These are phyloP conservation scores for Rugalucina vietnamica DNA, from an alignment of 2,888 invertebrate genomes.

Conservation along the genomic window DNA sequence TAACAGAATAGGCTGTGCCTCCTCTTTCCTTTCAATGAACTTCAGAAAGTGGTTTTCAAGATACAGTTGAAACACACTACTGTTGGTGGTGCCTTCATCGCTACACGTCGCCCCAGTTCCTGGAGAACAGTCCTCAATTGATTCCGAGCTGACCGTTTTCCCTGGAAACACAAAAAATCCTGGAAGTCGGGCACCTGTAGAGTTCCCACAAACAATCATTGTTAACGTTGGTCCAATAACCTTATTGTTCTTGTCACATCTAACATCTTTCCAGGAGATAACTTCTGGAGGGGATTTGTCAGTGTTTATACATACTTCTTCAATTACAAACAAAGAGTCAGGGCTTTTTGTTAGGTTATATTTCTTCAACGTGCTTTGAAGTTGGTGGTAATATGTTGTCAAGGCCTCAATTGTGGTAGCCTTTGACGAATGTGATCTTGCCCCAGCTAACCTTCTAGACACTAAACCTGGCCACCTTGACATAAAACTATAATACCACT, in stretches of 20 bases:
- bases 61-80: conserved; percentile 60
- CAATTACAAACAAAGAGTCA: conserved; percentile 58
- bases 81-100: conserved; percentile 59
- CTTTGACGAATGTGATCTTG: conserved; percentile 54
- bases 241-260: conserved; percentile 55
- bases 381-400: conserved; percentile 46
- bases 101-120: conserved; percentile 63
- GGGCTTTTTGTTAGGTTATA: conserved; percentile 53
- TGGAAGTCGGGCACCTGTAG: conserved; percentile 54
- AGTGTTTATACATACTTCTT: conserved; percentile 55
- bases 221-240: conserved; percentile 50
- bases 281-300: conserved; percentile 50
- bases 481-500: conserved; percentile 62
- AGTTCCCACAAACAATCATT: conserved; percentile 59
- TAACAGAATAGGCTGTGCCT: conserved; percentile 50
- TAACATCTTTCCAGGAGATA: conserved; percentile 57
- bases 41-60: conserved; percentile 61
- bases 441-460: conserved; percentile 43
- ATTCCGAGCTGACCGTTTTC: conserved; percentile 60
- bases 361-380: conserved; percentile 51
- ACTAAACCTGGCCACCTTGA: conserved; percentile 55
- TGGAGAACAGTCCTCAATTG: conserved; percentile 61
- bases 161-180: conserved; percentile 62
- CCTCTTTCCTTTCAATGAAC: conserved; percentile 56
- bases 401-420: conserved; percentile 52